Percentiles rank a stretch among this genome's conserved stretches.
Evolutionary conservation across 2,113 vertebrate species (phyloP).

Genomic region (Prunella himalayana): DNA sequence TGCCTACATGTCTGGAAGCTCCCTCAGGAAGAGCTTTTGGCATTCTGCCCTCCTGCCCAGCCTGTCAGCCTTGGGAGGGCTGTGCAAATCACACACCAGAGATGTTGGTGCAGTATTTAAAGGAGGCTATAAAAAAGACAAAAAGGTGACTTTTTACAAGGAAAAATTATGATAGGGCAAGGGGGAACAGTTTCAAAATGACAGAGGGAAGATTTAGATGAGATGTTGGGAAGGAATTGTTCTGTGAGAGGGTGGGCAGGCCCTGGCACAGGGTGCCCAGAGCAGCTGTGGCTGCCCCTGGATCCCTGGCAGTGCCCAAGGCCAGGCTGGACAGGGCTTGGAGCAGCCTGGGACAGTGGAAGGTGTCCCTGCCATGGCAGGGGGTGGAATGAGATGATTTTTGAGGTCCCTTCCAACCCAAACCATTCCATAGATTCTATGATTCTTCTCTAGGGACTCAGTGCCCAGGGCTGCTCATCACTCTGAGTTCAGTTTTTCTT

Average conservation of each 20-base stretch:
- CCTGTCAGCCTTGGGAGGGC: background rate
- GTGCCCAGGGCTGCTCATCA: background rate
- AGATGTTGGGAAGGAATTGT: background rate
- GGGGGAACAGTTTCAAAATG: background rate
- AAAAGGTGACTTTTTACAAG: background rate
- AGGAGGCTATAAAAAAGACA: background rate
- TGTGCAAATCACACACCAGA: background rate
- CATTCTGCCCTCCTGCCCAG: background rate
- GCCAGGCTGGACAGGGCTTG: rapidly evolving
- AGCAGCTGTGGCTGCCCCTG: background rate
- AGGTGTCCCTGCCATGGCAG: background rate
- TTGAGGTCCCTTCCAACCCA: background rate
- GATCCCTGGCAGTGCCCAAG: rapidly evolving
- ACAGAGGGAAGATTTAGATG: background rate
- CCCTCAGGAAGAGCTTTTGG: background rate
- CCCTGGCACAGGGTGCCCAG: background rate
- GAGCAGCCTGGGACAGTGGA: rapidly evolving
- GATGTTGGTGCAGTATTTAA: background rate
- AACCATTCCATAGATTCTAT: background rate
- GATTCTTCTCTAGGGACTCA: background rate
- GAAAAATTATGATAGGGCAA: background rate
- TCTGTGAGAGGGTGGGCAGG: rapidly evolving
- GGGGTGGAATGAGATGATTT: rapidly evolving
- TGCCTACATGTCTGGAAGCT: background rate
- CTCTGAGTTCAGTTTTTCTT: background rate